Base-by-base conservation (phyloP, 2,113 vertebrate genomes). In the Melanerpes formicivorus region DNA sequence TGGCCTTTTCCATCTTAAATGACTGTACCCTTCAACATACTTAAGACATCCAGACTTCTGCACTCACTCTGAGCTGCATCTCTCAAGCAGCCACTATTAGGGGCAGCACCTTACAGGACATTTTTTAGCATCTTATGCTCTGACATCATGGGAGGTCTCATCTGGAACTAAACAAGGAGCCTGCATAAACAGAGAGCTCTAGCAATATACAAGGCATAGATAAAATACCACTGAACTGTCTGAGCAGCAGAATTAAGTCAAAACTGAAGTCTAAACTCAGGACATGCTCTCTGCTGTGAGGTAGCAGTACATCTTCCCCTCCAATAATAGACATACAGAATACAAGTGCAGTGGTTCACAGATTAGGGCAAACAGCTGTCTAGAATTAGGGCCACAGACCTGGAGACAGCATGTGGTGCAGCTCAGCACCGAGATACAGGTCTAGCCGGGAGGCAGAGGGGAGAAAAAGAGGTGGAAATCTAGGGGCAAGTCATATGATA, bases 341-440 rank as follows among this genome's bases (percentile, higher is more conserved):
- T 52, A n/a, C 7, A 75, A 75, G 78, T 25, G 8, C 13, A 84
- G 55, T 50, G 11, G 21, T 29, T 73, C 34, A 69, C 13, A 44
- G 12, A 23, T n/a, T 32, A 87, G 46, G 46, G 19, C 30, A 84
- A 71, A 32, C 18, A 55, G 13, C 16, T 81, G 25, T 18, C 30
- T 55, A 34, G 9, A 2, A 26, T 4, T 48, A 48, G 9, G 15
- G 29, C 66, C 55, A 69, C 25, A 84, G 70, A 52, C 18, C 4
- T 6, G 14, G 10, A 75, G 80, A 52, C 0, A 0, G 59, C 27
- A 65, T 2, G 0, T 25, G 11, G 16, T 55, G 11, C 52, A 83
- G 10, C 9, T 25, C 7, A 3, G 83, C 70, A 60, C 18, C 1
- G 2, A 82, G n/a, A 46, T 25, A 59, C 5, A 5, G 40, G 29